A percentile compares a stretch with the other conserved stretches of the same genome.
phyloP scores from a whole-genome alignment of 2,797 vertebrate species.

The Lemur catta region DNA sequence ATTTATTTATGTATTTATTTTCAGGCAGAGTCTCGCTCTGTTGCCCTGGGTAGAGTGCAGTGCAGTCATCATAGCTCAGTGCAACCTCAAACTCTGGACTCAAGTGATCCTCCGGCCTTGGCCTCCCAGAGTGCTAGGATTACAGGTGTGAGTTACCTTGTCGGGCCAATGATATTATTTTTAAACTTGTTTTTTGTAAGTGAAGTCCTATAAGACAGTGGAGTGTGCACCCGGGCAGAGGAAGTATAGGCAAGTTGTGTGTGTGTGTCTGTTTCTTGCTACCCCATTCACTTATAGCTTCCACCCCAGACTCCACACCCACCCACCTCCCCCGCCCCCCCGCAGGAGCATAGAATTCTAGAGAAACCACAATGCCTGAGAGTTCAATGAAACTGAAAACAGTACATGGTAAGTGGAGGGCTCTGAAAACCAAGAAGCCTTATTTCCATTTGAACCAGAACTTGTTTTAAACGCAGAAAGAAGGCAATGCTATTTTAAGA shows the following conservation, averaged over 20 bases:
- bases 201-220: neutral
- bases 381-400: neutral
- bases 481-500: neutral
- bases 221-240: neutral
- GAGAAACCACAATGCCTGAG: neutral
- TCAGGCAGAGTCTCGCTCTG: too few species aligned
- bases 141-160: too few species aligned
- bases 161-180: neutral
- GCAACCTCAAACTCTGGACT: too few species aligned
- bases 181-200: neutral
- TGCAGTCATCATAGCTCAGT: too few species aligned
- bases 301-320: too few species aligned
- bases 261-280: neutral
- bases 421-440: neutral
- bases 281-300: fast-evolving
- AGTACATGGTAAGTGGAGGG: neutral
- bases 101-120: too few species aligned
- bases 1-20: too few species aligned
- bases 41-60: too few species aligned
- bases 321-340: too few species aligned
- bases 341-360: neutral
- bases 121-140: too few species aligned
- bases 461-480: neutral
- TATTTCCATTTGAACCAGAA: neutral
- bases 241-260: neutral